Evolutionary conservation across 2,888 invertebrate species (phyloP), one percentile per base, ranked within the genome.

Genomic region (Herminia tarsipennalis): DNA sequence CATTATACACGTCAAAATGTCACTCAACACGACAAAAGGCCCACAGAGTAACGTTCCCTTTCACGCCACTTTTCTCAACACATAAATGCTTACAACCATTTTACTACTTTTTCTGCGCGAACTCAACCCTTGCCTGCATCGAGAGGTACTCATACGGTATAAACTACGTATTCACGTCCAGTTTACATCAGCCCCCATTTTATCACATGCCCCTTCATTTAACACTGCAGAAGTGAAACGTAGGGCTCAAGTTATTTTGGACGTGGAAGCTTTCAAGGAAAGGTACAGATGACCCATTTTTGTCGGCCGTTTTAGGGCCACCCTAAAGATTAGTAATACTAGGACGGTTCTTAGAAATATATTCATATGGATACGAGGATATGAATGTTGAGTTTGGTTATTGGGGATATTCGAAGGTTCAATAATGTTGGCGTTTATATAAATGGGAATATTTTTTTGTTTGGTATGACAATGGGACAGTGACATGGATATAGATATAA

Each of bases 21-120:
- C 70, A 68, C 67, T 67, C 69, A 73, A 65, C 66, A 63, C 70
- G 66, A 81, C 80, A 80, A 83, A 77, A 67, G 70, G 60, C 60
- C 54, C 56, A 47, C 59, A 44, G 70, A 71, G 69, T 74, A 75
- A 74, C 70, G 71, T 69, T 66, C 71, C 67, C 71, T 76, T 77
- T 75, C 72, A 74, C 66, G 63, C 66, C 72, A 27, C 64, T 64
- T 61, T 72, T 73, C 73, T 71, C 72, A 73, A 72, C 71, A 77
- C 78, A 76, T 84, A 83, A 86, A 83, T 80, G 82, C 78, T 82
- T 78, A 78, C 76, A 76, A 81, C 76, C 78, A 73, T 82, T 85
- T 79, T 77, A 79, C 75, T 76, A 79, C 74, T 81, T 83, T 78
- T 78, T 71, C 59, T 65, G 54, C 65, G 66, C 70, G 66, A 78